Evolutionary conservation across 2,797 vertebrate genomes (phyloP), one percentile per base, ranked within the genome.

Genomic region (Todus mexicanus): DNA sequence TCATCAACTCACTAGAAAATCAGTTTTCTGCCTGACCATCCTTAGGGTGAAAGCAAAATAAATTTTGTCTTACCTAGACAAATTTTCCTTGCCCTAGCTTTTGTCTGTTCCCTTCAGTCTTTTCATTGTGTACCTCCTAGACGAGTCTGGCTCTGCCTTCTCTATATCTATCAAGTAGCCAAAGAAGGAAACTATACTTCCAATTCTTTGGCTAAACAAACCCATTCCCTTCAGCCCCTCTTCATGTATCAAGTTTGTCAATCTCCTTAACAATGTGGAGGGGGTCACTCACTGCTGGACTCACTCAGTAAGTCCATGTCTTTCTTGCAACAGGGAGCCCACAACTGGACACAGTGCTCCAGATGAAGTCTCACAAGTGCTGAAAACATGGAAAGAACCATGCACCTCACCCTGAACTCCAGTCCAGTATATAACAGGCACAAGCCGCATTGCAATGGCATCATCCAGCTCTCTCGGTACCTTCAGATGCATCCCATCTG

Each of bases 331-430:
- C 29, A 63, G 15, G 26, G 29, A 73, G 60, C 20, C 53, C 43
- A 89, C 14, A 63, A 5, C 25, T 13, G n/a, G 22, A 71, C 51
- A 78, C 4, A 11, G 31, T 4, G 56, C 37, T 82, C 37, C 45
- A 65, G 25, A 2, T 10, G 22, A 84, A 59, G 13, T 43, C 27
- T 65, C 19, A 3, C 11, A 61, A 66, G 29, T 4, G 27, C 47
- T 18, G 22, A 72, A 53, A 83, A 71, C 15, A 57, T 13, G n/a
- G 17, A 27, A 81, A 60, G 26, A 75, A 76, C 11, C 54, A 78
- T 1, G 0, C 21, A 48, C 6, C 31, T 48, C 0, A 0, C 14
- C 42, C 64, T 37, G 29, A 0, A 1, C 50, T 69, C 37, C 12
- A 51, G 31, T 31, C 80, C 51, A 43, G 38, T 20, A 40, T 14